A percentile compares a stretch with the other conserved stretches of the same genome.
Conservation (phyloP, 2,113 vertebrate species). For the Misgurnus mizolepis region DNA sequence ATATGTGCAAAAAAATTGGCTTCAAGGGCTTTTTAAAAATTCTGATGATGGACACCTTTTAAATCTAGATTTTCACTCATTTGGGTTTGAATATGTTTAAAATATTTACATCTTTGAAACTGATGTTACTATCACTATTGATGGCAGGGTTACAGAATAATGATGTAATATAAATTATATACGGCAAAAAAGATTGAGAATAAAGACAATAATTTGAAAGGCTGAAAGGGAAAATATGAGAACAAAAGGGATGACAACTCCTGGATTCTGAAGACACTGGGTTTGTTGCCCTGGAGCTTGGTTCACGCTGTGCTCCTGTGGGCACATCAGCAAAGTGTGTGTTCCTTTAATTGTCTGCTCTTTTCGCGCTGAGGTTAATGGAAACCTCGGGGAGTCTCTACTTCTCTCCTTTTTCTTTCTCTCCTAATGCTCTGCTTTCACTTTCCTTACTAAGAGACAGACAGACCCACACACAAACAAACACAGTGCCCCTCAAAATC, state of each 20-base stretch:
- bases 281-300: constrained; percentile 50
- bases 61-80: too few relatives aligned
- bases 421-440: constrained; percentile 22
- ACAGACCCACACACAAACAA: constrained; percentile 27
- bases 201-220: constrained; percentile 51
- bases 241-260: constrained; percentile 45
- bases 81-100: not conserved
- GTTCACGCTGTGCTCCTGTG: constrained; percentile 50
- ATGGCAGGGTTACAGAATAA: not conserved
- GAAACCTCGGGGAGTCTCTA: constrained; percentile 67
- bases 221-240: constrained; percentile 60
- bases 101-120: not conserved
- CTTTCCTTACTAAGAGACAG: constrained; percentile 35
- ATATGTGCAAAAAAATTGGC: too few relatives aligned
- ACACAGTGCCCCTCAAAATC: constrained; percentile 60
- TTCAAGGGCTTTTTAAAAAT: too few relatives aligned
- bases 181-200: too few relatives aligned
- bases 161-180: not conserved
- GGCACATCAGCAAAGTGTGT: constrained; percentile 41
- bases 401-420: not conserved
- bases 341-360: constrained; percentile 73
- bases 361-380: constrained; percentile 74
- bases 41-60: too few relatives aligned
- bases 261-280: constrained; percentile 41
- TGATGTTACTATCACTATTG: not conserved